phyloP scores from a whole-genome alignment of 2,113 vertebrate species.

The Ochotona curzoniae region DNA sequence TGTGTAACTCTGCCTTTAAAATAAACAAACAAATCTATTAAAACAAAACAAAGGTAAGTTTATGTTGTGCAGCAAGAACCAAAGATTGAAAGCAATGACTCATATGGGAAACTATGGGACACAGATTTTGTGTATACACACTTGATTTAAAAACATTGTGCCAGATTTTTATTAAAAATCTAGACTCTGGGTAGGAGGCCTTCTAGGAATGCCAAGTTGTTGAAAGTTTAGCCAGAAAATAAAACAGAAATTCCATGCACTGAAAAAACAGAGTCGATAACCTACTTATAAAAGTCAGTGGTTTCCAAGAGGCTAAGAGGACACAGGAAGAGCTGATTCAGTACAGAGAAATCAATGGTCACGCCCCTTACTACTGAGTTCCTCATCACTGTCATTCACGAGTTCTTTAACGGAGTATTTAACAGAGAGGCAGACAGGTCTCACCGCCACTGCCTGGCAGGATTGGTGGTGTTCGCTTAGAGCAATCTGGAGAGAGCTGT shows the following conservation, averaged over 20 bases:
- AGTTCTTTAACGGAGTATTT: not conserved
- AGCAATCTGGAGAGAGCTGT: not conserved
- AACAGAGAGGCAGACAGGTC: not conserved
- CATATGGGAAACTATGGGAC: not conserved
- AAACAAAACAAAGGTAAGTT: too few relatives aligned
- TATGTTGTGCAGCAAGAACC: too few relatives aligned
- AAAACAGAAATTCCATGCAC: conserved; percentile 46
- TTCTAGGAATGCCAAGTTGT: not conserved
- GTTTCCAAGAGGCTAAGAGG: conserved; percentile 37
- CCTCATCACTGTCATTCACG: not conserved
- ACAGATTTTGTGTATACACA: not conserved
- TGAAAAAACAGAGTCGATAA: conserved; percentile 23
- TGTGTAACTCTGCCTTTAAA: too few relatives aligned
- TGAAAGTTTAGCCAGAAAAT: conserved; percentile 41
- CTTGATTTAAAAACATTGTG: not conserved
- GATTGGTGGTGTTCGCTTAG: not conserved
- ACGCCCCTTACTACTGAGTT: not conserved
- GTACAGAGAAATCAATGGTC: not conserved
- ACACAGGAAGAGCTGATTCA: not conserved
- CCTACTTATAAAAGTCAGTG: conserved; percentile 24
- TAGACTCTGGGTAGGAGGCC: not conserved
- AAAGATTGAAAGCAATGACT: too few relatives aligned
- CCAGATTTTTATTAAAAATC: conserved; percentile 22
- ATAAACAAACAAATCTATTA: too few relatives aligned
- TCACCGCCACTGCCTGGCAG: not conserved